These are phyloP conservation scores for Paraplagusia blochii DNA, from an alignment of 2,113 vertebrate genomes.

Conservation along the genomic window DNA sequence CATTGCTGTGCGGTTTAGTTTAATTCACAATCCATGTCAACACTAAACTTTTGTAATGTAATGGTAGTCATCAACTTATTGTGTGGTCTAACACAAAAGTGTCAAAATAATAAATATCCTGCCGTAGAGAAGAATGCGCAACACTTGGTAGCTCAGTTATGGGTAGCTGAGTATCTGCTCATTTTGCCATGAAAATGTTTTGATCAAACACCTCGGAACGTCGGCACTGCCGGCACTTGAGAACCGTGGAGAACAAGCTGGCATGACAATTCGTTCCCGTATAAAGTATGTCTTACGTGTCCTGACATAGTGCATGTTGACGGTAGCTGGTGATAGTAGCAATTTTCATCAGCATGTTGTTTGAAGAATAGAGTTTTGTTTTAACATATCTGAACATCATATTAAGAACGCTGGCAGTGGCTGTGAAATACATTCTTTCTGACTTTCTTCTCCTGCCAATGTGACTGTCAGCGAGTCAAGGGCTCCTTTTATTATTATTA, in stretches of 20 bases:
- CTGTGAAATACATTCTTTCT: conserved; percentile 29
- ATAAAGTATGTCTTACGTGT: conserved; percentile 6
- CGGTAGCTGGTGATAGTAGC: conserved; percentile 6
- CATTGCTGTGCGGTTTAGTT: no score
- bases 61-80: no score
- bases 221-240: not conserved
- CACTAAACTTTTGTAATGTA: no score
- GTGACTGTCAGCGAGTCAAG: conserved; percentile 40
- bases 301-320: conserved; percentile 8
- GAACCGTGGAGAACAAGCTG: not conserved
- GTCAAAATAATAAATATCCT: no score
- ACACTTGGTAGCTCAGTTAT: no score
- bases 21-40: no score
- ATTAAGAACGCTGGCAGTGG: conserved; percentile 36
- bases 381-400: conserved; percentile 20
- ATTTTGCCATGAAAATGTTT: not conserved
- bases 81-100: no score
- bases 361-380: conserved; percentile 17
- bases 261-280: not conserved
- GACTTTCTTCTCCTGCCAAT: conserved; percentile 44
- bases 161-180: no score
- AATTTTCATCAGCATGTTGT: conserved; percentile 13
- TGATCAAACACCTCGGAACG: not conserved
- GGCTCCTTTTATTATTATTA: conserved; percentile 22
- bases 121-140: no score